Conservation (phyloP, 1,140 invertebrate genomes). For the Leptinotarsa texana region DNA sequence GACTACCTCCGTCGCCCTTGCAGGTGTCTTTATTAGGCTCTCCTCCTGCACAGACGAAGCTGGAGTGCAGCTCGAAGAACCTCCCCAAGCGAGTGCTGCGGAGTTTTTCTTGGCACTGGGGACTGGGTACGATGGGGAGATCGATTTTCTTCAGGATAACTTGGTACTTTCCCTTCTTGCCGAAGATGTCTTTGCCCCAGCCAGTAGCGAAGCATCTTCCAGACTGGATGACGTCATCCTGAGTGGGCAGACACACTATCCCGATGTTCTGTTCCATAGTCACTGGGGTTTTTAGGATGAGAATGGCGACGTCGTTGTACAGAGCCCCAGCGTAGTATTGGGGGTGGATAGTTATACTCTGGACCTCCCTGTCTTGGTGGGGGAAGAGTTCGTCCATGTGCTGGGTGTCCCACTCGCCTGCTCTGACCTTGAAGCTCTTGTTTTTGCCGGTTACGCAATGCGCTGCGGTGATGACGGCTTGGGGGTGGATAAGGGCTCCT, state of each 20-base stretch:
- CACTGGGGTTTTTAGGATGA: conserved; percentile 64
- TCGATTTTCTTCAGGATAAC: conserved; percentile 74
- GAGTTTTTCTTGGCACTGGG: conserved; percentile 62
- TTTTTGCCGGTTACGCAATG: conserved; percentile 61
- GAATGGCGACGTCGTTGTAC: conserved; percentile 70
- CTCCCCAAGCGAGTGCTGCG: conserved; percentile 64
- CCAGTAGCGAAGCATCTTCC: conserved; percentile 62
- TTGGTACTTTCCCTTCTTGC: conserved; percentile 63
- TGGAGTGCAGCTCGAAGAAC: conserved; percentile 66
- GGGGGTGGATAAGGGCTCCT: conserved; percentile 72
- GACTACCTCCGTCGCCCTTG: conserved; percentile 64
- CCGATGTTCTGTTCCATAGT: conserved; percentile 69
- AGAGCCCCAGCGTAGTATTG: conserved; percentile 61
- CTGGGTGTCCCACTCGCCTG: conserved; percentile 83
- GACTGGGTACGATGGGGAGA: conserved; percentile 63
- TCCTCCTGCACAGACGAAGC: conserved; percentile 79
- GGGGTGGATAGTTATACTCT: conserved; percentile 55
- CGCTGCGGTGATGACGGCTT: conserved; percentile 72
- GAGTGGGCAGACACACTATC: conserved; percentile 69
- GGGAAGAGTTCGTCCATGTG: conserved; percentile 70
- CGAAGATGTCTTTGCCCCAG: conserved; percentile 69
- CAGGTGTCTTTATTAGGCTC: conserved; percentile 68
- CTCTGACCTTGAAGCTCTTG: conserved; percentile 61
- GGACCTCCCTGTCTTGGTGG: conserved; percentile 72
- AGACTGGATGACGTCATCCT: conserved; percentile 51